Evolutionary conservation across 2,888 invertebrate genomes (phyloP).

Genomic region (Drosophila mimetica): DNA sequence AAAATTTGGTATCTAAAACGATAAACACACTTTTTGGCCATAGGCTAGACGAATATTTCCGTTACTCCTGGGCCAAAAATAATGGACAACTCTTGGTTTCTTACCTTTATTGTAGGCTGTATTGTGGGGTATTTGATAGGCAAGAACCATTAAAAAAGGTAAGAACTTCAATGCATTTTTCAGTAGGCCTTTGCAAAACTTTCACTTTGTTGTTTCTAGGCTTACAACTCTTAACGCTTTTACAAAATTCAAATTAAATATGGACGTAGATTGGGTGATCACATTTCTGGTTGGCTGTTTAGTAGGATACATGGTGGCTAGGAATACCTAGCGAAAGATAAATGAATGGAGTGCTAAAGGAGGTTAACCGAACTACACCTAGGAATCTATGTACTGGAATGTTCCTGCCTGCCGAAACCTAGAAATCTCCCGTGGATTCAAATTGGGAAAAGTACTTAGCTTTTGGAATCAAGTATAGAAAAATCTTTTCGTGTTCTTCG

Average conservation of each 20-base stretch:
- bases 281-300: conserved; percentile 49
- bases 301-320: conserved; percentile 51
- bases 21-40: not conserved
- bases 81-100: conserved; percentile 23
- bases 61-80: not conserved
- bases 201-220: not conserved
- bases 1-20: not conserved
- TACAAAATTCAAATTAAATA: not conserved
- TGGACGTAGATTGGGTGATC: conserved; percentile 47
- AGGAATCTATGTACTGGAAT: not conserved
- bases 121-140: conserved; percentile 43
- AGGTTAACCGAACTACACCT: not conserved
- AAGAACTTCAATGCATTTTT: not conserved
- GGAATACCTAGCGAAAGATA: conserved; percentile 1
- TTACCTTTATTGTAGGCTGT: conserved; percentile 37
- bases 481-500: not conserved
- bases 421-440: not conserved
- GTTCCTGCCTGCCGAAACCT: not conserved
- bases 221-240: not conserved
- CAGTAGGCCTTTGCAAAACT: conserved; percentile 1
- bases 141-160: conserved; percentile 3
- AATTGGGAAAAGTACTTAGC: no score
- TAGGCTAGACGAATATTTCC: not conserved
- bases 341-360: not conserved
- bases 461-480: not conserved